Evolutionary conservation across 2,888 invertebrate genomes (phyloP).

Genomic region (Liopterus haemorrhoidalis): DNA sequence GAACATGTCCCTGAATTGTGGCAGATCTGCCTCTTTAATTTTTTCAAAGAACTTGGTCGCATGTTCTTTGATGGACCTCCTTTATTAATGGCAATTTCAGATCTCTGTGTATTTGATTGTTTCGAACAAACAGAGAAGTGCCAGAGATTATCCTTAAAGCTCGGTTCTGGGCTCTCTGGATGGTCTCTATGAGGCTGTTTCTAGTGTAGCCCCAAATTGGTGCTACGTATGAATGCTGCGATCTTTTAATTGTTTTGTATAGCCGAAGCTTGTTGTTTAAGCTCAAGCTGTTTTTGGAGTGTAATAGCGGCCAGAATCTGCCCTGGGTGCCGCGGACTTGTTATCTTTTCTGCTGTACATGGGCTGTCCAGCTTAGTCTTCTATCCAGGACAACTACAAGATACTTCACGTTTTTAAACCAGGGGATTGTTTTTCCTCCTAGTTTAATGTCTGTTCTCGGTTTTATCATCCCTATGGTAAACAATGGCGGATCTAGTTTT

Average conservation of each 20-base stretch:
- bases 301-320: background rate
- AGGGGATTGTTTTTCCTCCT: background rate
- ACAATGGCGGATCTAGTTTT: too few species aligned
- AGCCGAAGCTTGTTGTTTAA: slow-evolving; percentile 6
- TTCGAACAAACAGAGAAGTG: background rate
- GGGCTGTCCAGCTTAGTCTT: background rate
- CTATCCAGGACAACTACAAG: background rate
- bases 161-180: background rate
- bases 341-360: background rate
- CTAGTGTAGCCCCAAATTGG: background rate
- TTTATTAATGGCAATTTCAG: background rate
- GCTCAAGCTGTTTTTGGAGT: background rate
- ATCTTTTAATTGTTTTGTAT: background rate
- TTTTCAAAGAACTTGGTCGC: background rate
- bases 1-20: too few species aligned
- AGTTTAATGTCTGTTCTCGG: background rate
- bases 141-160: background rate
- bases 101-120: slow-evolving; percentile 1
- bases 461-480: background rate
- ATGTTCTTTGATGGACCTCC: background rate
- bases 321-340: background rate
- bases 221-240: slow-evolving; percentile 1
- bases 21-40: too few species aligned
- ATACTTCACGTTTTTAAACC: background rate
- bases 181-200: background rate